These are phyloP conservation scores for Menura novaehollandiae DNA, from an alignment of 2,113 vertebrate genomes.

Conservation along the genomic window DNA sequence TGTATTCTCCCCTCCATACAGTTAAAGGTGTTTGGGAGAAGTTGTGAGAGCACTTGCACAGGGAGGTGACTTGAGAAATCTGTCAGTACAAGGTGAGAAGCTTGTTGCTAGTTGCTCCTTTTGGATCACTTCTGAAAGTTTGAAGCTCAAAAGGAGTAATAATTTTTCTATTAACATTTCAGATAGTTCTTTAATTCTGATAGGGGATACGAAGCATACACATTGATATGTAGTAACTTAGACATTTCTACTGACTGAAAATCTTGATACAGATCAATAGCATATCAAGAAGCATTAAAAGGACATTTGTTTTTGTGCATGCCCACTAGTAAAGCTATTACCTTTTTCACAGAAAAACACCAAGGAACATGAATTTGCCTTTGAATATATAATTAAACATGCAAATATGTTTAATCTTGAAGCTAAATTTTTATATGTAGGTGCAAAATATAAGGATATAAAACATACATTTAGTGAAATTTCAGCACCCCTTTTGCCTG, in stretches of 20 bases:
- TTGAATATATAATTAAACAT: background rate
- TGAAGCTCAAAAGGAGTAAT: background rate
- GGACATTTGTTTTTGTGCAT: background rate
- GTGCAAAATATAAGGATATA: background rate
- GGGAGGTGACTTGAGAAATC: background rate
- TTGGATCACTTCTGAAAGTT: background rate
- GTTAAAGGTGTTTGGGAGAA: background rate
- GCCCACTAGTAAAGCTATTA: background rate
- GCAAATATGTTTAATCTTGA: background rate
- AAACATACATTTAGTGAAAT: background rate
- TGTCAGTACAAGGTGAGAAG: background rate
- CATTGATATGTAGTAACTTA: background rate
- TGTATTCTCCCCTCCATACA: background rate
- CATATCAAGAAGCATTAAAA: background rate
- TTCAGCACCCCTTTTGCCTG: rapidly evolving
- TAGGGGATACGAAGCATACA: background rate
- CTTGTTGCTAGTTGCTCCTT: background rate
- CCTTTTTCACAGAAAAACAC: background rate
- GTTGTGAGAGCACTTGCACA: background rate
- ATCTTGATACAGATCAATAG: background rate
- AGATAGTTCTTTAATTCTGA: background rate
- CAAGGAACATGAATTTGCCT: background rate
- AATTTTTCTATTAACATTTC: background rate
- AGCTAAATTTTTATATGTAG: background rate
- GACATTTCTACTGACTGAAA: background rate